Evolutionary conservation across 2,113 vertebrate genomes (phyloP).

Genomic region (Murina feae): DNA sequence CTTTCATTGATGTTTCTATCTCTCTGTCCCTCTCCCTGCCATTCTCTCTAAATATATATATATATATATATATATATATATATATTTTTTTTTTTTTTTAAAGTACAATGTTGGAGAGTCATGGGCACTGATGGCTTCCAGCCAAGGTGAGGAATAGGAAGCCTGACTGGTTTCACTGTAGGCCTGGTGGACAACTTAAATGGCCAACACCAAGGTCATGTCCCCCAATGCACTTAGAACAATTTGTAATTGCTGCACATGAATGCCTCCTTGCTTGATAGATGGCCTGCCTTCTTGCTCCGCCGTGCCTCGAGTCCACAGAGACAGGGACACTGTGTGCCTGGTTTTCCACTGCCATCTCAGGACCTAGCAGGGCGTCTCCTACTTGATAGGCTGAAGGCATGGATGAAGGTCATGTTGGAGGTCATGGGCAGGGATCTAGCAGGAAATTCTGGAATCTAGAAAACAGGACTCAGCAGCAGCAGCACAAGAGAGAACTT

Average conservation of each 20-base stretch:
- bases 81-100: too few relatives aligned
- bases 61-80: too few relatives aligned
- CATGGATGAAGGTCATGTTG: background rate
- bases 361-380: background rate
- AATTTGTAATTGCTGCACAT: background rate
- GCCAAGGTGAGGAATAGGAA: background rate
- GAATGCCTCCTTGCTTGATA: background rate
- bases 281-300: background rate
- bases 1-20: too few relatives aligned
- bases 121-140: background rate
- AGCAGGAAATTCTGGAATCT: background rate
- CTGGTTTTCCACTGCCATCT: background rate
- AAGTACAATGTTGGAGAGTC: background rate
- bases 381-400: background rate
- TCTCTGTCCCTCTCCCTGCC: too few relatives aligned
- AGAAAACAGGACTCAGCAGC: background rate
- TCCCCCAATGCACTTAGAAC: background rate
- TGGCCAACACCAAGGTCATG: background rate
- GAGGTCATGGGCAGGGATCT: background rate
- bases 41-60: too few relatives aligned
- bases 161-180: background rate
- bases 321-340: fast-evolving
- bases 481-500: background rate
- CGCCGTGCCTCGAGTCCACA: background rate
- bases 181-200: background rate